Evolutionary conservation across 2,113 vertebrate genomes (phyloP).

Genomic region (Andinoacara biseriatus): DNA sequence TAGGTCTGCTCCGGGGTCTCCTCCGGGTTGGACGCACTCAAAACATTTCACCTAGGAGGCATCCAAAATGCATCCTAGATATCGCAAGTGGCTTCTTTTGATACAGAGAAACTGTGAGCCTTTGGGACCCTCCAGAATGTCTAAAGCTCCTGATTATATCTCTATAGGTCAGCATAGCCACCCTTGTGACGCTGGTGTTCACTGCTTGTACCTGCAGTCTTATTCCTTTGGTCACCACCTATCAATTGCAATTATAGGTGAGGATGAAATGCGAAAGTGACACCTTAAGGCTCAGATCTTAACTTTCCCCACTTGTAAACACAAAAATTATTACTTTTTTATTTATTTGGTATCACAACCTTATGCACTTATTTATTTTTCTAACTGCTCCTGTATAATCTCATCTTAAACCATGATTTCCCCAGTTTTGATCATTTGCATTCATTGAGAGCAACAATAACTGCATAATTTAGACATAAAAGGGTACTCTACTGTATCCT

Average conservation of each 20-base stretch:
- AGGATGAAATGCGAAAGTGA: neutral
- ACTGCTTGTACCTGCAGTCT: neutral
- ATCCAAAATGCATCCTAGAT: neutral
- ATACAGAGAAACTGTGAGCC: neutral
- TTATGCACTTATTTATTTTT: neutral
- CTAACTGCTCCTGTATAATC: neutral
- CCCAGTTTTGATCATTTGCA: neutral
- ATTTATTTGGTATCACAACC: neutral
- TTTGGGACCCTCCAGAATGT: neutral
- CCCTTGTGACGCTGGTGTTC: neutral
- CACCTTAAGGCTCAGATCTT: neutral
- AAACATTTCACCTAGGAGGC: neutral
- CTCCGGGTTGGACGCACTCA: neutral
- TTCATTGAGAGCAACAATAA: neutral
- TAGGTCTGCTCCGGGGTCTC: neutral
- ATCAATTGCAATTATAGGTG: neutral
- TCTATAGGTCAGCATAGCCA: neutral
- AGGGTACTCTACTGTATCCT: neutral
- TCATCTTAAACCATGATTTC: neutral
- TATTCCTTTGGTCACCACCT: neutral
- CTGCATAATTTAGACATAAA: fast-evolving
- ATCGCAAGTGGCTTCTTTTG: neutral
- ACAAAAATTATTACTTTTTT: no score
- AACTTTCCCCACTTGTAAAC: neutral
- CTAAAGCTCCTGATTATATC: neutral